phyloP scores from a whole-genome alignment of 2,888 invertebrate genomes.

The Anagyrus pseudococci region DNA sequence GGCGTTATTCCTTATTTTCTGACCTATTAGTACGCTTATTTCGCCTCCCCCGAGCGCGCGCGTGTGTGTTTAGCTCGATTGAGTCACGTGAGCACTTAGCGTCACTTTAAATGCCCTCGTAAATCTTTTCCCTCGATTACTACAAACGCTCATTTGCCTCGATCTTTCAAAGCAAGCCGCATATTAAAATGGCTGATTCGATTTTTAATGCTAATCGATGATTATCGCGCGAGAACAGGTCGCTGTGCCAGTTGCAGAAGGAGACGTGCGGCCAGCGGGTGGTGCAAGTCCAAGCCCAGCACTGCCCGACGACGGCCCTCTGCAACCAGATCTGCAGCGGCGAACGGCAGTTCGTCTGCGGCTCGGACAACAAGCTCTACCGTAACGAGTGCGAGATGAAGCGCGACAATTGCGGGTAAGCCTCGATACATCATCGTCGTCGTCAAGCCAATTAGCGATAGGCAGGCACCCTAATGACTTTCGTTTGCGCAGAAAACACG shows the following conservation, averaged over 20 bases:
- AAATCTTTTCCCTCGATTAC: too few species aligned
- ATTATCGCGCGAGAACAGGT: constrained; percentile 67
- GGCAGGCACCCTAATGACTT: constrained; percentile 2
- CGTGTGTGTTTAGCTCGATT: too few species aligned
- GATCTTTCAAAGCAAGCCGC: too few species aligned
- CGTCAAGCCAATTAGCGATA: background rate
- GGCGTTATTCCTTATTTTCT: too few species aligned
- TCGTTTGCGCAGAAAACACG: constrained; percentile 74
- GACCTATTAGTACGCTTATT: too few species aligned
- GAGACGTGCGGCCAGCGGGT: constrained; percentile 88
- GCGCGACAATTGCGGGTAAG: constrained; percentile 85
- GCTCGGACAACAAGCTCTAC: constrained; percentile 89
- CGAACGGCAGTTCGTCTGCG: constrained; percentile 84
- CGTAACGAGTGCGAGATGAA: constrained; percentile 91
- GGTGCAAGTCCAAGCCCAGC: constrained; percentile 80
- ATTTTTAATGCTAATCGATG: background rate
- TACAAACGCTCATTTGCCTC: too few species aligned
- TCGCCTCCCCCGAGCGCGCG: too few species aligned
- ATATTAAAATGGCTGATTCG: too few species aligned
- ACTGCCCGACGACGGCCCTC: constrained; percentile 84
- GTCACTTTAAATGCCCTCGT: too few species aligned
- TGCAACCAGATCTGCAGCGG: constrained; percentile 79
- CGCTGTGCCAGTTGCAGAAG: constrained; percentile 82
- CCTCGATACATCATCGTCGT: constrained; percentile 15
- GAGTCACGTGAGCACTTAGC: too few species aligned